phyloP scores from a whole-genome alignment of 2,888 invertebrate species.

The Phortica okadai region DNA sequence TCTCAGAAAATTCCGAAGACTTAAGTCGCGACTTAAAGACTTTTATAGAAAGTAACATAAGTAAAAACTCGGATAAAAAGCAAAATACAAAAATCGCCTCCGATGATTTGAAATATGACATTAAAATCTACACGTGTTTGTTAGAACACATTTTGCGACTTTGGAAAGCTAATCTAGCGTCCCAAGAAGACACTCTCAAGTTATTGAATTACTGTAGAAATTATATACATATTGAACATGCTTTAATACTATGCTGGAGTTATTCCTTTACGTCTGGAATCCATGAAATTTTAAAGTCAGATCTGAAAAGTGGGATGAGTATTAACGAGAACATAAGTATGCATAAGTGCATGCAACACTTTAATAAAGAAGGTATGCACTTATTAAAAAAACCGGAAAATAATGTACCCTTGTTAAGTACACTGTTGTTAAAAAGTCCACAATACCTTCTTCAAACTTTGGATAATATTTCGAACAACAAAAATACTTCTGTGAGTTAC shows the following conservation, averaged over 20 bases:
- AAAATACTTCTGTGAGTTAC: conserved; percentile 35
- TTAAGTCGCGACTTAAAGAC: no score
- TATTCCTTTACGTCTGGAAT: conserved; percentile 43
- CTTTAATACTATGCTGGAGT: conserved; percentile 47
- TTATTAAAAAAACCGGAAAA: conserved; percentile 33
- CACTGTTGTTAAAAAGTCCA: conserved; percentile 25
- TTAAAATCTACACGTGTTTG: conserved; percentile 48
- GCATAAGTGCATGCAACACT: conserved; percentile 27
- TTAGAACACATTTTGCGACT: conserved; percentile 49
- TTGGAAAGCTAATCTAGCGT: conserved; percentile 47
- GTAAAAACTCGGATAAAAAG: no score
- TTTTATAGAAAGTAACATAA: no score
- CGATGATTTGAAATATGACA: conserved; percentile 28
- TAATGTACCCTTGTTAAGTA: background rate
- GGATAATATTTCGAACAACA: conserved; percentile 40
- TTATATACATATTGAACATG: conserved; percentile 42
- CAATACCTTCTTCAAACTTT: conserved; percentile 49
- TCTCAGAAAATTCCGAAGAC: conserved; percentile 27
- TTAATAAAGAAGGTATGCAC: conserved; percentile 24
- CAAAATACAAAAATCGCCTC: conserved; percentile 29
- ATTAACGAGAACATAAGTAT: conserved; percentile 8
- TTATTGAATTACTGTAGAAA: conserved; percentile 3
- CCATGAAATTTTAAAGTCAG: background rate
- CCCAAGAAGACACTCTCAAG: conserved; percentile 32
- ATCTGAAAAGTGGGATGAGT: background rate